Conservation (phyloP, 2,888 invertebrate species). For the Parochlus steinenii region DNA sequence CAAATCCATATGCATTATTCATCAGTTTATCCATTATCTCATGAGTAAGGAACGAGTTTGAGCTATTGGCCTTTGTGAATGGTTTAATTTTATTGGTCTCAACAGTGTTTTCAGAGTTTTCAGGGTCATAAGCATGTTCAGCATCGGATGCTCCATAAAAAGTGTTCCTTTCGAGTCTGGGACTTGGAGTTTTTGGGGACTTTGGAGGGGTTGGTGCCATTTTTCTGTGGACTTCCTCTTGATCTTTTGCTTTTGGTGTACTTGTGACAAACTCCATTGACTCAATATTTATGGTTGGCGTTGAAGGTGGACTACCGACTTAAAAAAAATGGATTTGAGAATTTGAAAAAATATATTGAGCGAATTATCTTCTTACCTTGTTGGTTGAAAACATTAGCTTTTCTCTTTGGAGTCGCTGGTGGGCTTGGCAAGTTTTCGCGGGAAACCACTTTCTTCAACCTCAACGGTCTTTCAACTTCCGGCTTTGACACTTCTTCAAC, state of each 20-base stretch:
- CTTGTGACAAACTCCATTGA: neutral
- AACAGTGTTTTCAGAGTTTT: no score
- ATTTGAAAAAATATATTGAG: no score
- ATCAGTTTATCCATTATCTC: constrained; percentile 2
- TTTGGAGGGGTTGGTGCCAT: neutral
- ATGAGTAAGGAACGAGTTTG: neutral
- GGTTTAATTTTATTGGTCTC: neutral
- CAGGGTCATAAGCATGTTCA: no score
- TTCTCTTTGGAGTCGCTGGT: constrained; percentile 6
- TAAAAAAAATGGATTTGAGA: no score
- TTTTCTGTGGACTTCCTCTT: neutral
- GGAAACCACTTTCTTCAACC: neutral
- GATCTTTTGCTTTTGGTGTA: neutral
- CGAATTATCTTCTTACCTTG: no score
- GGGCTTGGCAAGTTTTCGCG: constrained; percentile 6
- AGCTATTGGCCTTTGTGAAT: no score
- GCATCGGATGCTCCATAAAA: no score
- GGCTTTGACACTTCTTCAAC: neutral
- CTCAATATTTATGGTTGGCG: constrained; percentile 6
- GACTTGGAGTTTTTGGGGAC: neutral
- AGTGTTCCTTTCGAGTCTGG: neutral
- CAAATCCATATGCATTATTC: constrained; percentile 7
- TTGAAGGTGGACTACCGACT: neutral
- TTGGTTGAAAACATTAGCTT: no score
- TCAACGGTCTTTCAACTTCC: neutral